Percentiles rank a stretch among this genome's conserved stretches.
Conservation (phyloP, 2,113 vertebrate genomes). For the Silurus glanis region DNA sequence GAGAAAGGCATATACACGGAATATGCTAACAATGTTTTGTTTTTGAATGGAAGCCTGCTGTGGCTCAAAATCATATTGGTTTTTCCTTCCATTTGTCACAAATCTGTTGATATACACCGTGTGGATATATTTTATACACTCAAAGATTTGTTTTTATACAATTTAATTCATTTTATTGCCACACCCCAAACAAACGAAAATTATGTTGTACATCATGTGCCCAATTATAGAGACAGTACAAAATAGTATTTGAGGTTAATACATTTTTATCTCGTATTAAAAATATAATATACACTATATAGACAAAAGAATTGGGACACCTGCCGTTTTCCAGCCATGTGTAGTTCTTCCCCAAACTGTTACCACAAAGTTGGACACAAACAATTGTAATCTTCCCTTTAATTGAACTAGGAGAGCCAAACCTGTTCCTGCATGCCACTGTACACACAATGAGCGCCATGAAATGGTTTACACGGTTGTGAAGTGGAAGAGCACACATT, state of each 20-base stretch:
- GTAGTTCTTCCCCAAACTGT: too few relatives aligned
- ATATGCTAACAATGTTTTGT: too few relatives aligned
- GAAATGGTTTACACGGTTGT: too few relatives aligned
- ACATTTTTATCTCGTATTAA: background rate
- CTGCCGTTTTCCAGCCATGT: too few relatives aligned
- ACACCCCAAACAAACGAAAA: background rate
- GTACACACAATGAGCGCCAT: too few relatives aligned
- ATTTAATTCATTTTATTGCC: background rate
- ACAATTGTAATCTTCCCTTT: too few relatives aligned
- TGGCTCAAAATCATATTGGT: background rate
- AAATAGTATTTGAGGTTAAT: background rate
- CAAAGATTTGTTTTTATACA: background rate
- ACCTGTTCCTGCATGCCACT: too few relatives aligned
- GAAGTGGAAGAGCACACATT: too few relatives aligned
- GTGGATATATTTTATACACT: background rate
- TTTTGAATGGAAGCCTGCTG: background rate
- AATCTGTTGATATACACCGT: background rate
- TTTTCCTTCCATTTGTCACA: background rate
- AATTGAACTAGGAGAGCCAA: too few relatives aligned
- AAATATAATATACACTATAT: background rate
- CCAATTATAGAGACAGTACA: background rate
- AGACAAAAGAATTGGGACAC: too few relatives aligned
- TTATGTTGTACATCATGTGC: background rate
- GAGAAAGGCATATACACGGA: background rate
- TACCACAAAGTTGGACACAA: too few relatives aligned